A percentile compares a stretch with the other conserved stretches of the same genome.
Conservation (phyloP, 2,113 vertebrate genomes). For the Passerina amoena region DNA sequence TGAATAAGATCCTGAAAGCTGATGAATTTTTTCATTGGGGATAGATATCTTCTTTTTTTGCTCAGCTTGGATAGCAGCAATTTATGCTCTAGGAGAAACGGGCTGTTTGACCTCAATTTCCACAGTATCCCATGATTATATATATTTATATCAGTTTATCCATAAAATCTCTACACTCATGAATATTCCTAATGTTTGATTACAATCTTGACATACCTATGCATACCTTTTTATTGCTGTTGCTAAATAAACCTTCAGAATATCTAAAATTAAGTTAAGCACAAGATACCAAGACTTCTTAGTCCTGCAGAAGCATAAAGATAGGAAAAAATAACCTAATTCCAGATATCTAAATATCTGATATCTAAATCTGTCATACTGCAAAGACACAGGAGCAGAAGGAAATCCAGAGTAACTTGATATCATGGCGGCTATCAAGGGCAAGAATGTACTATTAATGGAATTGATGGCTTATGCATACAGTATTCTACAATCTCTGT, state of each 20-base stretch:
- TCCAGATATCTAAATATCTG: not conserved
- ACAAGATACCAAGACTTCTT: not conserved
- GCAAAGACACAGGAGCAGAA: not conserved
- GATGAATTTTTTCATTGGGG: not conserved
- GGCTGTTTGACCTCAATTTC: not conserved
- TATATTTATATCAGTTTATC: not conserved
- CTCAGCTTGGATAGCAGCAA: not conserved
- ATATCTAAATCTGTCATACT: not conserved
- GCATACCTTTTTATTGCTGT: not conserved
- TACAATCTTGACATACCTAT: not conserved
- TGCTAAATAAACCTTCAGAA: not conserved
- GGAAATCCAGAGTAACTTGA: not conserved
- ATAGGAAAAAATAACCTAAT: not conserved
- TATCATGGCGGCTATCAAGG: not conserved
- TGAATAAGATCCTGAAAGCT: not conserved
- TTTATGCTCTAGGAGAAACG: not conserved
- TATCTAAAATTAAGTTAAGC: not conserved
- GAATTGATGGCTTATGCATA: not conserved
- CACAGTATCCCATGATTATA: not conserved
- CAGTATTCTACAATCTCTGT: not conserved
- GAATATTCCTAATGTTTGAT: not conserved
- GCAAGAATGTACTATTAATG: not conserved
- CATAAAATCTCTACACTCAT: not conserved
- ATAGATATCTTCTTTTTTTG: not conserved
- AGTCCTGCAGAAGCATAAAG: not conserved